Base-by-base conservation (phyloP, 1,140 invertebrate genomes). In the Bombus balteatus region DNA sequence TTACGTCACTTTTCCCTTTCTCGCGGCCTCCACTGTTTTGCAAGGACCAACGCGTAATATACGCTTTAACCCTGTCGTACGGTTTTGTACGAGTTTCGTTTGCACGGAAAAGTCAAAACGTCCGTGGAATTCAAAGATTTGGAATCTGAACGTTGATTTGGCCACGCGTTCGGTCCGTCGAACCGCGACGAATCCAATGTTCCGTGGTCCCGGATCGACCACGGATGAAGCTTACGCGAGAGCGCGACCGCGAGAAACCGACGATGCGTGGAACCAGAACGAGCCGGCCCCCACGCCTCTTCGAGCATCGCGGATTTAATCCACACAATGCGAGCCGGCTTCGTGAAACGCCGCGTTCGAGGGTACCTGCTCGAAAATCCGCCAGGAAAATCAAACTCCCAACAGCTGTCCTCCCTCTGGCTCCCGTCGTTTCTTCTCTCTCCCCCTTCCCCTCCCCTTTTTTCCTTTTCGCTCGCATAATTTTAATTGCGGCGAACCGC, bases 401-500 rank as follows among this genome's bases (percentile, higher is more conserved):
- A 12, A 4, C 28, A 66, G n/a, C n/a, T 72, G 8, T 57, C 13
- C 39, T 15, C 28, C 34, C 22, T 6, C 47, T 22, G 47, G 6
- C 1, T 22, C 47, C 47, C 47, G 47, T 6, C 47, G 18, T 53
- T 53, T 53, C 47, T 53, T 25, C 22, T 18, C 25, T 12, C 22
- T 9, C 12, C 22, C 9, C 2, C 0, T 10, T 10, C 1, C 0
- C 39, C 1, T 0, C 5, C 32, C 32, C 0, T 2, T 18, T 13
- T 15, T 2, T 6, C 2, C 13, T 34, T 18, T 22, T 34, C 22
- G 66, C 2, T 22, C 18, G 32, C 22, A 12, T 39, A 39, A 70
- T 39, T 70, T 70, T 75, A 74, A 66, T 75, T 82, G 59, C 81
- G 81, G 47, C 4, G 32, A n/a, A 22, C 47, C 47, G 47, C 47